Evolutionary conservation across 2,888 invertebrate species (phyloP), one percentile per base, ranked within the genome.

Genomic region (Stenchaetothrips biformis): DNA sequence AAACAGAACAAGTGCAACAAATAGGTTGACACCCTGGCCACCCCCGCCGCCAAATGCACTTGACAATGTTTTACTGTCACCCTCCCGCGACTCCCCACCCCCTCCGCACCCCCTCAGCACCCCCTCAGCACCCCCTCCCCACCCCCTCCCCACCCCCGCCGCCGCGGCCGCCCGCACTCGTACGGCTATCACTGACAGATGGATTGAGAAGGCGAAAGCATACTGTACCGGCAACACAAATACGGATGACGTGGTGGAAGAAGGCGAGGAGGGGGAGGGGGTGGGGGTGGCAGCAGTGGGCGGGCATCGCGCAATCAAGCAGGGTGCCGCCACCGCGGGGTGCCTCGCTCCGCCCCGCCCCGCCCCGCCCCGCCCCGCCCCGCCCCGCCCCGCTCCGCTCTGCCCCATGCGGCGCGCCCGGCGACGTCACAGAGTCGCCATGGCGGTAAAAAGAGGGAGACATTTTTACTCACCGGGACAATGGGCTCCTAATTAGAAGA

Each of bases 1-100:
- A 74, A 74, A 74, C 67, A 74, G 67, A 74, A 74, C 67, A 74
- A 74, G 67, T 74, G 67, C 67, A 74, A 74, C 67, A 74, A 74
- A 74, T 74, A 74, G 67, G 67, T 25, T 7, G 59, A 11, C 9
- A 25, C 67, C 21, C 21, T n/a, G n/a, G 21, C n/a, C 67, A 67
- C 67, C 59, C 18, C 59, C 59, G 13, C 59, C 59, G 18, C 59
- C 59, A 16, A 13, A 6, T 13, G 59, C 59, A 59, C 59, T 59
- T 18, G 59, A 59, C 59, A 59, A 18, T 59, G 59, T 59, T 59
- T 59, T 59, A 59, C 59, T 59, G 59, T 59, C 59, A 13, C 18
- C 59, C 18, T 18, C 18, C 59, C 53, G 13, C n/a, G n/a, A n/a
- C 0, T 8, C n/a, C 25, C 67, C 18, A 8, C 18, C n/a, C 67